Conservation (phyloP, 2,888 invertebrate genomes). For the Thecocarcelia acutangulata region DNA sequence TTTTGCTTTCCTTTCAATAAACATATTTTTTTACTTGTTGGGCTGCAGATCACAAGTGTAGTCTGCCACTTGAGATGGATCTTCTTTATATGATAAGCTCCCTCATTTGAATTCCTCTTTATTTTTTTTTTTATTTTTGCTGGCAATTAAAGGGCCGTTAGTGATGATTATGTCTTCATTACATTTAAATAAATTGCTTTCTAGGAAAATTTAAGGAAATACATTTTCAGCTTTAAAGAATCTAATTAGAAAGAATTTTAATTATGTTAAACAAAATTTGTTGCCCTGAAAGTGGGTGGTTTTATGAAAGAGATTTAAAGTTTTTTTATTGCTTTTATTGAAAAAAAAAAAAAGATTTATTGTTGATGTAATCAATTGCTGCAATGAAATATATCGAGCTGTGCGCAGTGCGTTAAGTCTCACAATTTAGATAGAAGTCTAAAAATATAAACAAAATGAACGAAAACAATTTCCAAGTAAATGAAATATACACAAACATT, state of each 20-base stretch:
- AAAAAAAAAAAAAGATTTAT: slow-evolving; percentile 2
- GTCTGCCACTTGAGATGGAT: slow-evolving; percentile 46
- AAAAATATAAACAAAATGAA: too few species aligned
- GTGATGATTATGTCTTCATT: slow-evolving; percentile 59
- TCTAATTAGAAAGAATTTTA: slow-evolving; percentile 13
- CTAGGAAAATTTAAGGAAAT: slow-evolving; percentile 40
- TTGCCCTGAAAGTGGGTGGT: not conserved
- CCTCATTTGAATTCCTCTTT: slow-evolving; percentile 23
- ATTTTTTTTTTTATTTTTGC: not conserved
- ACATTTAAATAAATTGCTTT: not conserved
- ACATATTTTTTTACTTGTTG: too few species aligned
- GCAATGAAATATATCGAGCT: too few species aligned
- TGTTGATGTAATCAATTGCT: not conserved
- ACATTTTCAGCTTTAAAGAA: slow-evolving; percentile 2
- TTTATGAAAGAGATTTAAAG: not conserved
- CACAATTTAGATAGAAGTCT: too few species aligned
- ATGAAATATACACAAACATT: too few species aligned
- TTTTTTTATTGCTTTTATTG: not conserved
- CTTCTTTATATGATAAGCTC: slow-evolving; percentile 44
- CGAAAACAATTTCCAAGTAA: too few species aligned
- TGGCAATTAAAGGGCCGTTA: slow-evolving; percentile 6
- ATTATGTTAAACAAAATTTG: not conserved
- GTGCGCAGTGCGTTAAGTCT: too few species aligned
- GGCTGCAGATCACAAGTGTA: slow-evolving; percentile 59
- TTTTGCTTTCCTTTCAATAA: too few species aligned